phyloP scores from a whole-genome alignment of 2,113 vertebrate genomes.

The Desmodus rotundus region DNA sequence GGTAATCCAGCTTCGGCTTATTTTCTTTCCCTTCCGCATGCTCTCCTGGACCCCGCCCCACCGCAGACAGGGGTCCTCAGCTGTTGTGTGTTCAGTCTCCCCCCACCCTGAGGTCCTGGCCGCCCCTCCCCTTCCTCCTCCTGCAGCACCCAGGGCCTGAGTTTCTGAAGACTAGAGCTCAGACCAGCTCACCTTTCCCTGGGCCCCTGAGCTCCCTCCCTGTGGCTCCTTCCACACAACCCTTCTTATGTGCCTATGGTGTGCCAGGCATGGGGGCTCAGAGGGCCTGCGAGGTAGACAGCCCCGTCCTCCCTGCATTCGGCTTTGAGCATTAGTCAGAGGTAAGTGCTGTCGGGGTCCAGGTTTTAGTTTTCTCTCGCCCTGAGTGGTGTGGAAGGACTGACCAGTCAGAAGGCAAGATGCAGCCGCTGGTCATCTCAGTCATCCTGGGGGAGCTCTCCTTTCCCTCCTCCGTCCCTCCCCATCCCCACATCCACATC shows the following conservation, averaged over 20 bases:
- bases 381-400: background rate
- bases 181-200: background rate
- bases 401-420: background rate
- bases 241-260: background rate
- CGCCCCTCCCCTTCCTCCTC: background rate
- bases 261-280: background rate
- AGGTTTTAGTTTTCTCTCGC: background rate
- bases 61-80: background rate
- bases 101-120: no score
- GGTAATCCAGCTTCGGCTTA: conserved; percentile 74
- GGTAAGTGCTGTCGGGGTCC: background rate
- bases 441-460: background rate
- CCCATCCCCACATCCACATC: fast-evolving
- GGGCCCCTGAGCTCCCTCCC: background rate
- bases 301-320: background rate
- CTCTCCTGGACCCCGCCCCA: background rate
- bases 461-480: no score
- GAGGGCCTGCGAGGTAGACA: background rate
- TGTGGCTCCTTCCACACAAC: background rate
- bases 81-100: background rate
- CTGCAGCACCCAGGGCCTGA: background rate
- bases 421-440: background rate
- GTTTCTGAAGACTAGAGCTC: background rate
- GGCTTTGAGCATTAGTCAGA: background rate
- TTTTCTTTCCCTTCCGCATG: background rate